Percentiles rank a stretch among this genome's conserved stretches.
phyloP scores from a whole-genome alignment of 2,113 vertebrate genomes.

The Neodontobutis hainanensis region DNA sequence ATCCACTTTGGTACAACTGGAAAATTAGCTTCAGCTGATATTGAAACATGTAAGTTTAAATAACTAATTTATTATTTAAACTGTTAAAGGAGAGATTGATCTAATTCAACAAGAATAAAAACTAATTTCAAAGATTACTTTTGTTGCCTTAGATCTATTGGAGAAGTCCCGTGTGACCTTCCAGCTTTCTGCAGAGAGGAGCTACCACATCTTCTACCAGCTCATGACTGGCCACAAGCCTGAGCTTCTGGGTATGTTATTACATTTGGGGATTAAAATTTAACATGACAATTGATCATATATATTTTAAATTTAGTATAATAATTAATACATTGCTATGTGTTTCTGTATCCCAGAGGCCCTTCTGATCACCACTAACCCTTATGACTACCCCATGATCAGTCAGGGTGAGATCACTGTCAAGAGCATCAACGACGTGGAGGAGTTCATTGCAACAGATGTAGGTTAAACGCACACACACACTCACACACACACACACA shows the following conservation, averaged over 20 bases:
- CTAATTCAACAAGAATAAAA: not conserved
- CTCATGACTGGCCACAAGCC: conserved; percentile 77
- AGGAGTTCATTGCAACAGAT: conserved; percentile 72
- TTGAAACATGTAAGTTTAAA: conserved; percentile 68
- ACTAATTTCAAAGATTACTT: not conserved
- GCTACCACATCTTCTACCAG: conserved; percentile 83
- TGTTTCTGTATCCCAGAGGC: conserved; percentile 62
- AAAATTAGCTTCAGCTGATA: conserved; percentile 67
- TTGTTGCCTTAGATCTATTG: conserved; percentile 65
- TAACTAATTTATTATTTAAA: not conserved
- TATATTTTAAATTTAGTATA: not conserved
- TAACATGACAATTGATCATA: no score
- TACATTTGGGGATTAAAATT: no score
- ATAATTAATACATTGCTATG: not conserved
- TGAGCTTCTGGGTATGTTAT: conserved; percentile 69
- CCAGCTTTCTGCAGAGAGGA: conserved; percentile 81
- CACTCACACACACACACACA: not conserved
- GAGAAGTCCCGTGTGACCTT: conserved; percentile 75
- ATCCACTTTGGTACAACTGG: conserved; percentile 63
- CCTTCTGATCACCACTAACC: conserved; percentile 71
- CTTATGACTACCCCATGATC: conserved; percentile 71
- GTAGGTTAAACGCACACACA: conserved; percentile 32
- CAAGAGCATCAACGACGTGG: conserved; percentile 70
- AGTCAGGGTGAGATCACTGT: conserved; percentile 73
- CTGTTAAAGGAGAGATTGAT: no score